Evolutionary conservation across 2,888 invertebrate genomes (phyloP).

Genomic region (Ophioninae sp.): DNA sequence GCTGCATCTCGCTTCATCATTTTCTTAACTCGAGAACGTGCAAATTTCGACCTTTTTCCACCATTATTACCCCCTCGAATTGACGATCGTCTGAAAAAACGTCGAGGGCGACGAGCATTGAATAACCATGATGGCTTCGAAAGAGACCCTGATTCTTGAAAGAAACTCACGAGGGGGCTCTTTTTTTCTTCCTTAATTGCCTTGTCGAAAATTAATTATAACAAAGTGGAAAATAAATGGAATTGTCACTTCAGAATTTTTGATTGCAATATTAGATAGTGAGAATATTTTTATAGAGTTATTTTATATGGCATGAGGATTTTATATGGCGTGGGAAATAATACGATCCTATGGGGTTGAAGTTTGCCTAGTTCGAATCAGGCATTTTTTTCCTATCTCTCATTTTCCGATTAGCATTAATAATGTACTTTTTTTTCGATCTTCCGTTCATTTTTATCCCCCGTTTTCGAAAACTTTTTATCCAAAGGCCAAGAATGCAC

Average conservation of each 20-base stretch:
- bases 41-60: not conserved
- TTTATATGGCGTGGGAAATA: not conserved
- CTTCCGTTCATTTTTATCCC: not conserved
- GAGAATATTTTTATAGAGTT: not conserved
- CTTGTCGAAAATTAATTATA: not conserved
- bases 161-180: not conserved
- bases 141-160: slow-evolving; percentile 10
- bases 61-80: not conserved
- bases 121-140: slow-evolving; percentile 13
- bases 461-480: not conserved
- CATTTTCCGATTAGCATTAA: too few relatives aligned
- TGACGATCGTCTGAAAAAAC: slow-evolving; percentile 4
- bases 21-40: not conserved
- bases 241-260: not conserved
- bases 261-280: not conserved
- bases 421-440: too few relatives aligned
- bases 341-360: too few relatives aligned
- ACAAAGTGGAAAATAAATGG: not conserved
- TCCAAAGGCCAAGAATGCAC: not conserved
- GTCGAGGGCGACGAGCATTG: slow-evolving; percentile 2
- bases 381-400: too few relatives aligned
- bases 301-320: not conserved
- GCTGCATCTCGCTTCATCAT: not conserved
- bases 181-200: not conserved
- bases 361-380: too few relatives aligned